Evolutionary conservation across 2,888 invertebrate genomes (phyloP).

Genomic region (Steromphala cineraria): DNA sequence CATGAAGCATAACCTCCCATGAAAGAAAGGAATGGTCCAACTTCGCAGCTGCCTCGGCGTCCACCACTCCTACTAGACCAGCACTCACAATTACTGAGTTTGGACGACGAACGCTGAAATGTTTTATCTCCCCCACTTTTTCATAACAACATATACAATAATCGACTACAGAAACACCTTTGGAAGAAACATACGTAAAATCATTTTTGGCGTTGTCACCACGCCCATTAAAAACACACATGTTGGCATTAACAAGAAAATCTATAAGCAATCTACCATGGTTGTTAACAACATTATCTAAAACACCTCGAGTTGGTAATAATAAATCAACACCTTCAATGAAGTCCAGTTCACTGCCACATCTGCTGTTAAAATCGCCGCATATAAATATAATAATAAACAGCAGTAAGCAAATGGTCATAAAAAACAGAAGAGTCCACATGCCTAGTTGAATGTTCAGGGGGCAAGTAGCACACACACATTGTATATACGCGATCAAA

Average conservation of each 20-base stretch:
- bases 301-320: neutral
- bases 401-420: neutral
- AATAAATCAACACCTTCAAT: neutral
- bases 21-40: neutral
- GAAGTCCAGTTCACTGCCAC: neutral
- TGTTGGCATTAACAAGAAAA: neutral
- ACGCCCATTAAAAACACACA: neutral
- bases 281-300: neutral
- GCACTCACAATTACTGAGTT: neutral
- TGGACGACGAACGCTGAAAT: neutral
- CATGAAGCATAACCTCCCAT: neutral
- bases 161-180: neutral
- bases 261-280: neutral
- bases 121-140: neutral
- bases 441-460: neutral
- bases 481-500: neutral
- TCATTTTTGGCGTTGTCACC: neutral
- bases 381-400: neutral
- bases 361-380: neutral
- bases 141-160: neutral
- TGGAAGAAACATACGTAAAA: neutral
- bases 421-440: neutral
- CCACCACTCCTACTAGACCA: neutral
- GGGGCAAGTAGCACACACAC: neutral
- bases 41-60: neutral